These are phyloP conservation scores for Xylota sylvarum DNA, from an alignment of 2,888 invertebrate genomes.

Conservation along the genomic window DNA sequence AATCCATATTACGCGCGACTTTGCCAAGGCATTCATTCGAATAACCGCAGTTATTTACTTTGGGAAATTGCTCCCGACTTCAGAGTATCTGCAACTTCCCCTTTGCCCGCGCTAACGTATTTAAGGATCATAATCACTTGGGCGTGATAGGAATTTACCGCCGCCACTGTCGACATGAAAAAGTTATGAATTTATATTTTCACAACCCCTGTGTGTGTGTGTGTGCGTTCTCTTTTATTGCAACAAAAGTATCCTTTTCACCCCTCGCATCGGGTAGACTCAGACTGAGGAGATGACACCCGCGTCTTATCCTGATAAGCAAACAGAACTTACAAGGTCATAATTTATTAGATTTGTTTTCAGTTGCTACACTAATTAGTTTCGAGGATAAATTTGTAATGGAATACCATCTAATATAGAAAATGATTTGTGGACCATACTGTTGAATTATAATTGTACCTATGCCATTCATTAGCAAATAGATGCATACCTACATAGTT, in stretches of 20 bases:
- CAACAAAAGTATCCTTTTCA: constrained; percentile 51
- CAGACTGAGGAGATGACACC: constrained; percentile 57
- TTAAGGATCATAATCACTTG: constrained; percentile 77
- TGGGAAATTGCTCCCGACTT: constrained; percentile 70
- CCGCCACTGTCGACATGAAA: constrained; percentile 43
- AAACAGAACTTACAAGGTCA: constrained; percentile 75
- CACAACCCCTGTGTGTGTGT: constrained; percentile 46
- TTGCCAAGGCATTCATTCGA: constrained; percentile 75
- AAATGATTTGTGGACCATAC: neutral
- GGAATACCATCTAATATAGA: constrained; percentile 1
- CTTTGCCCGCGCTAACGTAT: constrained; percentile 47
- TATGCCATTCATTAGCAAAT: neutral
- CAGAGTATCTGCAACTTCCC: constrained; percentile 18
- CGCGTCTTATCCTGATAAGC: constrained; percentile 68
- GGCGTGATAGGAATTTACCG: constrained; percentile 74
- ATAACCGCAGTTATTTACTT: constrained; percentile 77
- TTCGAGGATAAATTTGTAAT: constrained; percentile 26
- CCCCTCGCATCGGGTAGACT: constrained; percentile 17
- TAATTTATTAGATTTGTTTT: constrained; percentile 64
- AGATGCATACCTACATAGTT: neutral
- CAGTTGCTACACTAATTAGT: constrained; percentile 59
- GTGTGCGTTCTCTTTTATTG: constrained; percentile 6
- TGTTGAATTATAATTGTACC: no score
- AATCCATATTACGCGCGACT: constrained; percentile 64
- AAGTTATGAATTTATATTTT: constrained; percentile 75